These are phyloP conservation scores for Betta splendens DNA, from an alignment of 2,797 vertebrate genomes.

Conservation along the genomic window DNA sequence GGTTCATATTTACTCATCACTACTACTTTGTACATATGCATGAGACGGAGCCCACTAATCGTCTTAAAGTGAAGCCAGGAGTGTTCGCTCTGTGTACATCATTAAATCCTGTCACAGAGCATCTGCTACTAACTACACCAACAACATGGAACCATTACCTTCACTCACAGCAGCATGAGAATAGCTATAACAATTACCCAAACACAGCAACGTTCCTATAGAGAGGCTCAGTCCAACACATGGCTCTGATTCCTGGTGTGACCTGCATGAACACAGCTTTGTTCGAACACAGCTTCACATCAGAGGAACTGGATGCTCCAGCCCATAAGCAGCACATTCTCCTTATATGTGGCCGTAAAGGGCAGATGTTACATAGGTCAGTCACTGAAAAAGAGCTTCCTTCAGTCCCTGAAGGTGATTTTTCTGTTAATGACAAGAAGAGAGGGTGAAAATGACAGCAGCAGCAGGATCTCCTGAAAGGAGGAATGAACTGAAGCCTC, in stretches of 20 bases:
- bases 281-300: slow-evolving; percentile 10
- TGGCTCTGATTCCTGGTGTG: slow-evolving; percentile 29
- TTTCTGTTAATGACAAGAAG: background rate
- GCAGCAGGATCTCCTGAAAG: too few species aligned
- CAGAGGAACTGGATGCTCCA: slow-evolving; percentile 18
- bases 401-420: too few species aligned
- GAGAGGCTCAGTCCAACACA: background rate
- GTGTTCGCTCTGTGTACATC: slow-evolving; percentile 21
- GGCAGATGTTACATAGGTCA: slow-evolving; percentile 4
- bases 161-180: slow-evolving; percentile 28
- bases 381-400: too few species aligned
- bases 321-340: background rate
- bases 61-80: slow-evolving; percentile 8
- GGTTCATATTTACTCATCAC: slow-evolving; percentile 65
- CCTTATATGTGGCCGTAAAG: background rate
- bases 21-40: slow-evolving; percentile 19
- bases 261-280: background rate
- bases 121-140: slow-evolving; percentile 61
- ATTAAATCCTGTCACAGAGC: slow-evolving; percentile 44
- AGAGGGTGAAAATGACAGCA: too few species aligned
- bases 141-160: slow-evolving; percentile 34
- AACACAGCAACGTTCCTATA: slow-evolving; percentile 29
- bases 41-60: background rate
- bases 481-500: too few species aligned
- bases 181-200: slow-evolving; percentile 43